Evolutionary conservation across 2,113 vertebrate species (phyloP).

Genomic region (Aptenodytes patagonicus): DNA sequence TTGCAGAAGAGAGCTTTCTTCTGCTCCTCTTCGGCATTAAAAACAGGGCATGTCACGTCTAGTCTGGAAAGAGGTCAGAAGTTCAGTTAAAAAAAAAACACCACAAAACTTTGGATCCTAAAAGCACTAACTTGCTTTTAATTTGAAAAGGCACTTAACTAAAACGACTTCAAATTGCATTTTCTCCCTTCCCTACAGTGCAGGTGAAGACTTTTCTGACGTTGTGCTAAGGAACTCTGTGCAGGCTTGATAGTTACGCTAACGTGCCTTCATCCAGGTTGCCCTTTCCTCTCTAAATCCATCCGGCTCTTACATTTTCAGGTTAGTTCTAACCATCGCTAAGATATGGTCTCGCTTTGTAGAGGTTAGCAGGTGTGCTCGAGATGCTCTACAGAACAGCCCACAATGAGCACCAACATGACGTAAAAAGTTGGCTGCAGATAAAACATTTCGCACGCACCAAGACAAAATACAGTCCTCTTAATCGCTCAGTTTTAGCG

Average conservation of each 20-base stretch:
- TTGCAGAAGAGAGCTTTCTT: background rate
- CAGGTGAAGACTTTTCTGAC: background rate
- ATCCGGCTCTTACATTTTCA: accelerated
- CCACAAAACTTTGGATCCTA: background rate
- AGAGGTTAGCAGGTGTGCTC: background rate
- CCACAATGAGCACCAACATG: background rate
- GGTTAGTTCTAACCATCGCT: background rate
- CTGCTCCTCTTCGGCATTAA: background rate
- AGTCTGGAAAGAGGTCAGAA: background rate
- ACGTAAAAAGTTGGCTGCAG: background rate
- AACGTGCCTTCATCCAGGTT: accelerated
- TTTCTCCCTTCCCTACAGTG: background rate
- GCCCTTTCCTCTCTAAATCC: background rate
- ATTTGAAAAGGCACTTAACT: background rate
- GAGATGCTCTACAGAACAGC: background rate
- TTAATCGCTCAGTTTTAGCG: background rate
- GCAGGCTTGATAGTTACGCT: background rate
- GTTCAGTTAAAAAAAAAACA: background rate
- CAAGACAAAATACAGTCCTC: background rate
- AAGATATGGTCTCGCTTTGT: accelerated
- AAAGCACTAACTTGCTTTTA: background rate
- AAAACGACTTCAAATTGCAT: background rate
- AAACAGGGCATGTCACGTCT: background rate
- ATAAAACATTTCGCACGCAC: background rate
- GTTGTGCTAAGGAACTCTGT: background rate